A percentile compares a stretch with the other conserved stretches of the same genome.
phyloP scores from a whole-genome alignment of 2,888 invertebrate genomes.

The Chesias legatella region DNA sequence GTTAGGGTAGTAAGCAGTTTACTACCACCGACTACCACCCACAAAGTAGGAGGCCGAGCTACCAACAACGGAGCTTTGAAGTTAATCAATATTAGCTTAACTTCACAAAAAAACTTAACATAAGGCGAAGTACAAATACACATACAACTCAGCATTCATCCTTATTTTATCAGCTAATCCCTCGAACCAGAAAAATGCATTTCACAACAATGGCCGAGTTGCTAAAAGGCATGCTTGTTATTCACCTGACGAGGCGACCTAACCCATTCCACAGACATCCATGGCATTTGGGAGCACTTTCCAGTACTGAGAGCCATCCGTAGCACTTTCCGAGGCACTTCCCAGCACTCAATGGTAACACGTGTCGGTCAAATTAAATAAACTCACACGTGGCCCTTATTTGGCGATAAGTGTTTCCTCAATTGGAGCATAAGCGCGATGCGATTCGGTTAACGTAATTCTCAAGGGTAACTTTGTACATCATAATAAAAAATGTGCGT shows the following conservation, averaged over 20 bases:
- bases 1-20: too few relatives aligned
- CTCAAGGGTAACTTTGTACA: too few relatives aligned
- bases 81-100: too few relatives aligned
- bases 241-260: slow-evolving; percentile 8
- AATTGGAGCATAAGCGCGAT: slow-evolving; percentile 27
- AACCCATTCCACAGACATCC: too few relatives aligned
- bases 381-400: slow-evolving; percentile 28
- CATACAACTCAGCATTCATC: not conserved
- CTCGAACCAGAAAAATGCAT: slow-evolving; percentile 13
- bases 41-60: too few relatives aligned
- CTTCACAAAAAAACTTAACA: too few relatives aligned
- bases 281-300: too few relatives aligned
- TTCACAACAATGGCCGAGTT: slow-evolving; percentile 5
- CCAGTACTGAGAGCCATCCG: too few relatives aligned
- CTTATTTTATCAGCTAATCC: not conserved
- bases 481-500: too few relatives aligned
- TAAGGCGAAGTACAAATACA: too few relatives aligned
- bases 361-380: slow-evolving; percentile 55
- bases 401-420: slow-evolving; percentile 17
- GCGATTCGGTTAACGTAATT: not conserved
- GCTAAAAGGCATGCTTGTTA: slow-evolving; percentile 5
- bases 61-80: too few relatives aligned
- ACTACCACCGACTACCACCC: too few relatives aligned
- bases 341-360: slow-evolving; percentile 44
- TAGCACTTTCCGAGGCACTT: slow-evolving; percentile 4